Base-by-base conservation (phyloP, 2,797 vertebrate genomes). In the Gallirallus australis region DNA sequence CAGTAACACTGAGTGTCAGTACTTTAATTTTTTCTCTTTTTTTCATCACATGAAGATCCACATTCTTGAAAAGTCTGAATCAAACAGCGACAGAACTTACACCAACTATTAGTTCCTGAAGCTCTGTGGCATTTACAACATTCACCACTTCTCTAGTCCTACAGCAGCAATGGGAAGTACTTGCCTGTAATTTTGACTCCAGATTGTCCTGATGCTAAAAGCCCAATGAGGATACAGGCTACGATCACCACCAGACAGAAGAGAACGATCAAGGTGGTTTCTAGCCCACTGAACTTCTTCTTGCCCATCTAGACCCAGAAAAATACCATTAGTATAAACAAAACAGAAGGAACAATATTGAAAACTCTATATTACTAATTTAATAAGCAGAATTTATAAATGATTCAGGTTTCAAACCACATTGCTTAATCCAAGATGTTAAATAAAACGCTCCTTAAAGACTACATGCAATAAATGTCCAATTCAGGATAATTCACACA, bases 251-350 rank as follows among this genome's bases (percentile, higher is more conserved):
- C 97, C 81, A 99, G 52, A 14, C 56, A 1, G 84, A 99, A 98
- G 50, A 99, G 57, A 87, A 97, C 97, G 7, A 99, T 98, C 28
- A 99, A 97, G 64, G 48, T 87, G 86, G 98, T 64, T 97, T 99
- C 99, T 93, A 99, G 94, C 35, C 88, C 91, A 5, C 98, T 98
- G 91, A 99, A 99, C 91, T 96, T 99, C 71, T 82, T 97, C 90
- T 40, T 97, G 64, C 97, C 98, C 99, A 99, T 99, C 99, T 99
- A 93, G 91, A 42, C 13, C 75, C 54, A 86, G 42, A 66, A 37
- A 60, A 52, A 84, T 17, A 73, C 24, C 27, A 4, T 28, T 25
- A 7, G 12, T 30, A 23, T 17, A 35, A 75, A 23, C 13, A 63
- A 75, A 88, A 17, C 21, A 78, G 14, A 54, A 54, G 30, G 8